Conservation (phyloP, 2,113 vertebrate species). For the Ammodytes marinus region DNA sequence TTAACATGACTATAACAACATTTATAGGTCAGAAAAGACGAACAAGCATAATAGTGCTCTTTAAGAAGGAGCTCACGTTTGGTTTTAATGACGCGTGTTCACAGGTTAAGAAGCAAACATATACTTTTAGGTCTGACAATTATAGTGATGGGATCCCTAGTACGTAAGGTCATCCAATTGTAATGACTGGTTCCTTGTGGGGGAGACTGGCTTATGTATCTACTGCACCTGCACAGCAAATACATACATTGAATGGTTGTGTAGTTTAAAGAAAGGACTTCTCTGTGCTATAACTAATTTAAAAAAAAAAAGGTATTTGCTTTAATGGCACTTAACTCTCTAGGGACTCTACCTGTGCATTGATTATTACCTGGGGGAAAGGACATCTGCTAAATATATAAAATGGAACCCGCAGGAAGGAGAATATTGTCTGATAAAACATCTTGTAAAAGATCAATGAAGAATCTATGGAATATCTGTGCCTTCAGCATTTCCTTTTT, state of each 20-base stretch:
- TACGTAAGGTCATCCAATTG: neutral
- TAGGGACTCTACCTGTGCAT: neutral
- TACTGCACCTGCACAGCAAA: neutral
- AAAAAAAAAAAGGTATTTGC: neutral
- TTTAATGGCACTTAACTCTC: neutral
- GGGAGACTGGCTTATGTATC: neutral
- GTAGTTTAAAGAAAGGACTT: neutral
- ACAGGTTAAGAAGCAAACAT: conserved; percentile 14
- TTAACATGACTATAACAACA: too few relatives aligned
- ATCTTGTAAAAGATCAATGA: neutral
- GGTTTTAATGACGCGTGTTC: conserved; percentile 32
- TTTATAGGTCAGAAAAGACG: too few relatives aligned
- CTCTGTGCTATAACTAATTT: neutral
- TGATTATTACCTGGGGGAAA: neutral
- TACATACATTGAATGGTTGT: neutral
- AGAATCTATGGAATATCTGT: neutral
- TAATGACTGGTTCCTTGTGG: neutral
- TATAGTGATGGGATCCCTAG: neutral
- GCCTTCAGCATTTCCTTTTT: neutral
- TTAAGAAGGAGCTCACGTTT: neutral
- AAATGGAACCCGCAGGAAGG: neutral
- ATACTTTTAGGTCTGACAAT: neutral
- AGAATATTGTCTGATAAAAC: neutral
- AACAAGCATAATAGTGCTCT: too few relatives aligned
- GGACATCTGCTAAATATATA: neutral